Conservation (phyloP, 2,888 invertebrate genomes). For the Blastobasis adustella region DNA sequence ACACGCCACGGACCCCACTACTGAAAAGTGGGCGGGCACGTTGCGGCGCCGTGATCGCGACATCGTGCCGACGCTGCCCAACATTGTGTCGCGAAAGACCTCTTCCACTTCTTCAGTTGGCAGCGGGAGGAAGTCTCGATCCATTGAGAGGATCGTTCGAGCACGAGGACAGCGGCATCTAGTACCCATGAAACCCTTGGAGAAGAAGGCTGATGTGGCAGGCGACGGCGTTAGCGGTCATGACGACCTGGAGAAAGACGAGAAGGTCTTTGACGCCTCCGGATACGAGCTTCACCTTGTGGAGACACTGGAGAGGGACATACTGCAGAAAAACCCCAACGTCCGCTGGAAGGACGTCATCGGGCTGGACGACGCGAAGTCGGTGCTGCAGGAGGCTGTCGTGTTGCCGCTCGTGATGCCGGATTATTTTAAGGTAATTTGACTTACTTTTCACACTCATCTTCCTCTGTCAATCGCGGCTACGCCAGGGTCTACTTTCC, state of each 20-base stretch:
- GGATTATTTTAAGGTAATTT: constrained; percentile 85
- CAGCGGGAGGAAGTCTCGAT: constrained; percentile 55
- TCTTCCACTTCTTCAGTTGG: constrained; percentile 53
- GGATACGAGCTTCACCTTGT: constrained; percentile 86
- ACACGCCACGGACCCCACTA: constrained; percentile 52
- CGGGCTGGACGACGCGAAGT: constrained; percentile 83
- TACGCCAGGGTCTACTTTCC: no score
- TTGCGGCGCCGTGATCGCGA: constrained; percentile 78
- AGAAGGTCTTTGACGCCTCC: constrained; percentile 76
- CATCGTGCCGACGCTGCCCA: constrained; percentile 78
- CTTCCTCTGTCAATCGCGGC: no score
- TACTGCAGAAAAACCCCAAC: constrained; percentile 86
- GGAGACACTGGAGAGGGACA: constrained; percentile 89
- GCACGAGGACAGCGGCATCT: constrained; percentile 40
- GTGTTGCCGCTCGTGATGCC: constrained; percentile 91
- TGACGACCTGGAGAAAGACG: constrained; percentile 53
- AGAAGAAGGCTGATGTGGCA: constrained; percentile 46
- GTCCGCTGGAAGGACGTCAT: constrained; percentile 88
- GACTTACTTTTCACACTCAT: constrained; percentile 9
- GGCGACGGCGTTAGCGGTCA: constrained; percentile 44
- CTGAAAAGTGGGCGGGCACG: constrained; percentile 82
- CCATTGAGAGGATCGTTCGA: constrained; percentile 59
- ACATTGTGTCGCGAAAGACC: constrained; percentile 66
- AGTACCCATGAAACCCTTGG: constrained; percentile 48
- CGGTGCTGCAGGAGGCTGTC: constrained; percentile 88